Evolutionary conservation across 2,113 vertebrate species (phyloP), one percentile per base, ranked within the genome.

Genomic region (Stigmatopora nigra): DNA sequence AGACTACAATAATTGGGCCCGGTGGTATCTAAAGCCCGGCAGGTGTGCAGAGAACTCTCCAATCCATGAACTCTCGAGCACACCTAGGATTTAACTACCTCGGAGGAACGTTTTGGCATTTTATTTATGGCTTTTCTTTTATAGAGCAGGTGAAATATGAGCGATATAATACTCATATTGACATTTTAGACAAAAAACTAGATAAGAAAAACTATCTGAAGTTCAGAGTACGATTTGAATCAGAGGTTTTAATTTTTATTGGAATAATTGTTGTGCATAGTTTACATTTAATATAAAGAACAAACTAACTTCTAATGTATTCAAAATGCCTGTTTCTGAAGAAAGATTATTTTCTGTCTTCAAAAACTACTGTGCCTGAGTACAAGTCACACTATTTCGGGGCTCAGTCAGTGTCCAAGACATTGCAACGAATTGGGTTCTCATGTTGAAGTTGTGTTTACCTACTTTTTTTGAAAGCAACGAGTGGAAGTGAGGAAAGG

Each of bases 1-100:
- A 87, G 83, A 79, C 80, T 63, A 68, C 72, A 75, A 86, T 89
- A 89, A 89, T 89, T 89, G 88, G 86, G 78, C 88, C 88, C 84
- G 72, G 76, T 85, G 79, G 88, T 87, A 88, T 86, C 82, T 73
- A 80, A 87, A 83, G 80, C 86, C 86, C 75, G 61, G 80, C 83
- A 87, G 85, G 85, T 86, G 82, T 79, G 82, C 69, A 72, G 73
- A 82, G 70, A 84, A 82, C 72, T 78, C 82, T 82, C 79, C 49
- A 60, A 81, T 78, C 69, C 75, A 60, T 87, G 82, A 87, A 85
- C 86, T 61, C 59, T 81, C 48, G 2, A 75, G 65, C 77, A 78
- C 84, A 85, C 84, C 76, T 68, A 82, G 76, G 82, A 85, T 86
- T 87, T 78, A 67, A 76, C 81, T 84, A 82, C 83, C 84, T 86